Percentiles rank a stretch among this genome's conserved stretches.
Evolutionary conservation across 2,888 invertebrate genomes (phyloP).

Genomic region (Sceliomorpha sp.): DNA sequence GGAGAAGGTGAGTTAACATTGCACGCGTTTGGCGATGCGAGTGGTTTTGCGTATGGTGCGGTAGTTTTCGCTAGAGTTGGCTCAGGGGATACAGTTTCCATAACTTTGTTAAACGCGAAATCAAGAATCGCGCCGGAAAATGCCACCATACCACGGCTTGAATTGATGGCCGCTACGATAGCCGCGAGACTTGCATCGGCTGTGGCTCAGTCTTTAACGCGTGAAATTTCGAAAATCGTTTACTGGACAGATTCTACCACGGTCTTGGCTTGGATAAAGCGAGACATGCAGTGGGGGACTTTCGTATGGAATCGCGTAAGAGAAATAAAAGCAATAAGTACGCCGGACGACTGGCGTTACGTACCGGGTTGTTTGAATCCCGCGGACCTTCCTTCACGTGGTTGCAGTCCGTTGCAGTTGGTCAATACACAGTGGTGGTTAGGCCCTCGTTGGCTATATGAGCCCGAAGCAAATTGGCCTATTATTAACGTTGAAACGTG

Average conservation of each 20-base stretch:
- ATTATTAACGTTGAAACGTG: background rate
- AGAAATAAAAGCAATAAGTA: slow-evolving; percentile 56
- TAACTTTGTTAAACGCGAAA: slow-evolving; percentile 58
- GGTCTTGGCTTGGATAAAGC: no score
- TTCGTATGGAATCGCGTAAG: slow-evolving; percentile 63
- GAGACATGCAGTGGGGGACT: slow-evolving; percentile 56
- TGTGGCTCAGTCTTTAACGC: slow-evolving; percentile 7
- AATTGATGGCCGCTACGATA: slow-evolving; percentile 64
- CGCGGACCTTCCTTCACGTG: slow-evolving; percentile 69
- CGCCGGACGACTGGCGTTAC: slow-evolving; percentile 59
- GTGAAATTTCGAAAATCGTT: slow-evolving; percentile 22
- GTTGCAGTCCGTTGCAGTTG: slow-evolving; percentile 61
- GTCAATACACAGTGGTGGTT: slow-evolving; percentile 67
- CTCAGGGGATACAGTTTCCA: no score
- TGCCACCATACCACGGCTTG: slow-evolving; percentile 64
- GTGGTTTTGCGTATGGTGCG: slow-evolving; percentile 4
- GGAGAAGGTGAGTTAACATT: background rate
- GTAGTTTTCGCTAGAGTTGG: no score
- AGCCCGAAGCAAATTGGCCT: slow-evolving; percentile 57
- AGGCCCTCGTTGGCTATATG: slow-evolving; percentile 65
- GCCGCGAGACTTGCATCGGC: slow-evolving; percentile 51
- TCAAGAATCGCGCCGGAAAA: slow-evolving; percentile 64
- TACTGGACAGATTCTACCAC: slow-evolving; percentile 64
- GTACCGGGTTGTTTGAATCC: slow-evolving; percentile 68
- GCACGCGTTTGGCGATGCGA: slow-evolving; percentile 17